Conservation (phyloP, 1,140 invertebrate species). For the Drosophila equinoxialis region DNA sequence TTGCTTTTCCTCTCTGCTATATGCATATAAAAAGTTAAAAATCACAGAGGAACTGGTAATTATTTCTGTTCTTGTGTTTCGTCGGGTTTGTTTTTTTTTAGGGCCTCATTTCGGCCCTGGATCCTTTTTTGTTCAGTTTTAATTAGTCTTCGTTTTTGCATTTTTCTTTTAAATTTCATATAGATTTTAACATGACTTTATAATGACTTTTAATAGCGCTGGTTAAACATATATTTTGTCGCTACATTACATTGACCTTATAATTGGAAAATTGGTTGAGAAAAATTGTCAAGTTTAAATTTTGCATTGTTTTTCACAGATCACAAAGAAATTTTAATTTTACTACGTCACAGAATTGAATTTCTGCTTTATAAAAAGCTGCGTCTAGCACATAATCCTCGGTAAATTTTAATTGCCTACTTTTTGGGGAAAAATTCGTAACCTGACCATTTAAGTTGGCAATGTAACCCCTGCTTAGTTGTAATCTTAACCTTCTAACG, state of each 20-base stretch:
- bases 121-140: not conserved
- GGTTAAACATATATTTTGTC: no score
- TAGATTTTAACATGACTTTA: not conserved
- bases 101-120: not conserved
- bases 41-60: slow-evolving; percentile 12
- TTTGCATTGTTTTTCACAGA: no score
- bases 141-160: not conserved
- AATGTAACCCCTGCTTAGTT: not conserved
- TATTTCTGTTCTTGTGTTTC: slow-evolving; percentile 1
- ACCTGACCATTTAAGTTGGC: not conserved
- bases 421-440: no score
- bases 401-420: no score
- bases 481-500: slow-evolving; percentile 1
- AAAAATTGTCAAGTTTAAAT: no score
- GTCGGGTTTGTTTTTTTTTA: not conserved
- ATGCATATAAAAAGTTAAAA: not conserved
- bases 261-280: no score
- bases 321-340: no score
- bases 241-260: no score
- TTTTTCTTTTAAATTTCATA: not conserved
- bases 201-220: not conserved
- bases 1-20: not conserved
- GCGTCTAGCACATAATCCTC: no score
- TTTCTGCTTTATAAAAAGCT: no score
- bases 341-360: no score